Evolutionary conservation across 2,888 invertebrate genomes (phyloP).

Genomic region (Altica lythri): DNA sequence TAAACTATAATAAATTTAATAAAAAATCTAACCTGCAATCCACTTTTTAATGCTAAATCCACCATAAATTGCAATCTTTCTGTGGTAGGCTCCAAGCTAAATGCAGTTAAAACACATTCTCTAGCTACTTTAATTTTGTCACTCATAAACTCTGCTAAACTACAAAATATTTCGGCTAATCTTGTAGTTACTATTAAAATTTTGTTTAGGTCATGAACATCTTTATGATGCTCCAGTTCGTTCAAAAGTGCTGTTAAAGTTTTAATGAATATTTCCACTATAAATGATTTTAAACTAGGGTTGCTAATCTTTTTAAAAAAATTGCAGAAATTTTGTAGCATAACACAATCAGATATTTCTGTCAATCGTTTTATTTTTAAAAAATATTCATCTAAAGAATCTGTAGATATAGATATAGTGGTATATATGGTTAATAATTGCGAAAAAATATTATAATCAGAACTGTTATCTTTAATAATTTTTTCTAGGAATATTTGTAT

Average conservation of each 20-base stretch:
- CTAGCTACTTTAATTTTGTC: conserved; percentile 65
- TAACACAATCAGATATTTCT: conserved; percentile 66
- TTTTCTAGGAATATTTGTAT: conserved; percentile 61
- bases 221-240: conserved; percentile 69
- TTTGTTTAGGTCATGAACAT: conserved; percentile 58
- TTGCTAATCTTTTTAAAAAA: conserved; percentile 53
- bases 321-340: conserved; percentile 69
- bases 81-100: conserved; percentile 72
- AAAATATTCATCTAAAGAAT: conserved; percentile 43
- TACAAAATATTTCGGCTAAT: conserved; percentile 65
- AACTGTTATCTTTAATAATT: conserved; percentile 57
- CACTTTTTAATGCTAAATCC: conserved; percentile 59
- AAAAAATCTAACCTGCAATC: conserved; percentile 56
- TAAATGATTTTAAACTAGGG: conserved; percentile 63
- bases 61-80: conserved; percentile 64
- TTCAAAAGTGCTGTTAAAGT: conserved; percentile 78
- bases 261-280: conserved; percentile 73
- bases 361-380: conserved; percentile 52
- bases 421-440: conserved; percentile 54
- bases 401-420: conserved; percentile 45
- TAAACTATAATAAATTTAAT: too few relatives aligned
- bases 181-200: conserved; percentile 62
- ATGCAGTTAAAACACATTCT: conserved; percentile 76
- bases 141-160: conserved; percentile 65
- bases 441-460: conserved; percentile 45